Base-by-base conservation (phyloP, 37 sponge, comb jelly and placozoan species). In the Chondrilla cf. caribensis region DNA sequence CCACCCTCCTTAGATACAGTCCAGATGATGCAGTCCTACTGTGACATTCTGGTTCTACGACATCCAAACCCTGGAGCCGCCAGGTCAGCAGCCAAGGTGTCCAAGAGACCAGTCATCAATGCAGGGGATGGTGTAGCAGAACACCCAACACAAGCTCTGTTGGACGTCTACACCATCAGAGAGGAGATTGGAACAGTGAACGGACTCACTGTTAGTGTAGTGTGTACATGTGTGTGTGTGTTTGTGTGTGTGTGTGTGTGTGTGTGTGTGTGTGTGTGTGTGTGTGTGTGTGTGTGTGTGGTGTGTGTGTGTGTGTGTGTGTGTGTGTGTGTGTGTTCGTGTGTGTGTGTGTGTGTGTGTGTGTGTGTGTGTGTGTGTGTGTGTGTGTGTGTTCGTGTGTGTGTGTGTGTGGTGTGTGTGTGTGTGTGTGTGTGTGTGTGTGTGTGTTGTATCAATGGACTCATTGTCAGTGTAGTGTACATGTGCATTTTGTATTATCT, bases 161-260 rank as follows among this genome's bases (percentile, higher is more conserved):
- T 98, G 58, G 99, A 98, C 54, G 87, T 98, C 24, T 98, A 94
- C 87, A 98, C 99, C 54, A 98, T 98, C 44, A 62, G 99, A 82
- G 97, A 98, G 77, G 99, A 98, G 82, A 95, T 96, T 70, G 99
- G 99, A 24, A 98, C 99, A 51, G 97, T 98, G 54, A 98, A 98
- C 66, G 90, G 91, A 58, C 77, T 96, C n/a, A 98, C 91, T 29
- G 99, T 98, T 29, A 85, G 98, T 66, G 4, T n/a, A n/a, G 54
- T 78, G 19, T 18, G 18, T 54, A n/a, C 17, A 42, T 42, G 59
- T 9, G 58, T 43, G 80, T 47, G 26, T 78, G 26, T 47, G 32
- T 44, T 40, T 78, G 54, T 78, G 19, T 18, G 18, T 54, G 51
- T 65, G 70, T 42, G 59, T 9, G 58, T 43, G 80, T 24, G 29